Evolutionary conservation across 2,113 vertebrate genomes (phyloP), one percentile per base, ranked within the genome.

Genomic region (Aldabrachelys gigantea): DNA sequence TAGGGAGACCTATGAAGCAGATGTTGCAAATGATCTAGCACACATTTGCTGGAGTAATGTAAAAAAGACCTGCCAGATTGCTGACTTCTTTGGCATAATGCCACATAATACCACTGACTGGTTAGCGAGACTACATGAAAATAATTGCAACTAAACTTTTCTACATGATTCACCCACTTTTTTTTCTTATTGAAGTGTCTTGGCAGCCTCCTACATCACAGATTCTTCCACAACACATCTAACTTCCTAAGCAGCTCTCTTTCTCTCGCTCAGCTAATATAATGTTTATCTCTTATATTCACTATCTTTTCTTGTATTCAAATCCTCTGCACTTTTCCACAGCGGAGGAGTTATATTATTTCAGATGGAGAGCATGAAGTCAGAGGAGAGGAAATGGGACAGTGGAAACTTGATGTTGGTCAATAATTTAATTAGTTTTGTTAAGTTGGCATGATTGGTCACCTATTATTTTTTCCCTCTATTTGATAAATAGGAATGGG

Each of bases 11-110:
- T 96, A 38, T 84, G 41, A 7, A 92, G 80, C 90, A 97, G 87
- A 94, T 96, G 94, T 24, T 94, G 49, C 25, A 91, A 97, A 91
- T 92, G 76, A 6, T 47, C 47, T 21, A 87, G 89, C 53, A 94
- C 89, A 80, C 19, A 93, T 97, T 94, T 96, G 35, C 54, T 56
- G 19, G 85, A 90, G 41, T 94, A 56, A 87, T 80, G 78, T 76
- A 95, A 93, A 95, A 88, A 85, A 84, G 9, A 90, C 57, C 29
- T 93, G 38, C 25, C 80, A 97, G n/a, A 88, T 59, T 88, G 19
- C 38, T 95, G 75, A 93, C 1, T 78, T 84, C 56, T 86, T 94
- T 91, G 72, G 35, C 69, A 91, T 95, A 94, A 91, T 94, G 65
- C 80, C 49, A 95, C 88, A 88, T 78, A 25, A 16, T 93, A 79